A percentile compares a stretch with the other conserved stretches of the same genome.
These are phyloP conservation scores for Oegoconia quadripuncta DNA, from an alignment of 2,888 invertebrate species.

Conservation along the genomic window DNA sequence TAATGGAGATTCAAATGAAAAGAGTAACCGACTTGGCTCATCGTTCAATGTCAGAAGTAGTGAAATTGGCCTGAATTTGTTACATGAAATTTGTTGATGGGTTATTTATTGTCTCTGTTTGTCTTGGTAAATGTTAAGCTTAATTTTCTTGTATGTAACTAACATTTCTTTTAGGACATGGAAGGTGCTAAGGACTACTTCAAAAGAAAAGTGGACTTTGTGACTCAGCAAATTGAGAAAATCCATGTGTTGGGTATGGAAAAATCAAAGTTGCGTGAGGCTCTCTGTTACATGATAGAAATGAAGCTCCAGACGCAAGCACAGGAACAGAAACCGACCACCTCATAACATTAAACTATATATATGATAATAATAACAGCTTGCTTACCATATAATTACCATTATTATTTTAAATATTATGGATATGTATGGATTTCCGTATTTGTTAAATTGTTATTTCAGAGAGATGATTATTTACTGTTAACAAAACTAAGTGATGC, in stretches of 20 bases:
- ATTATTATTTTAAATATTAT: conserved; percentile 6
- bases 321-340: conserved; percentile 55
- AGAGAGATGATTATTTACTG: too few relatives aligned
- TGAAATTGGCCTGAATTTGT: too few relatives aligned
- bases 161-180: conserved; percentile 77
- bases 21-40: too few relatives aligned
- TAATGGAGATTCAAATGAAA: too few relatives aligned
- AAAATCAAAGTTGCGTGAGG: conserved; percentile 89
- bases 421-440: too few relatives aligned
- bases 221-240: conserved; percentile 97
- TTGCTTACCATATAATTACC: conserved; percentile 21
- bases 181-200: conserved; percentile 94
- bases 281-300: conserved; percentile 87
- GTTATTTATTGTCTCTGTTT: too few relatives aligned
- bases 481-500: too few relatives aligned
- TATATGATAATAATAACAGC: conserved; percentile 2
- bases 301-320: conserved; percentile 82
- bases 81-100: too few relatives aligned
- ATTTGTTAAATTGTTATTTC: conserved; percentile 8
- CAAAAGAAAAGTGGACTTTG: conserved; percentile 92
- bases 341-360: conserved; percentile 58
- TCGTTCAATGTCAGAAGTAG: too few relatives aligned
- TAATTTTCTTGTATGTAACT: too few relatives aligned
- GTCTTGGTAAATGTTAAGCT: too few relatives aligned
- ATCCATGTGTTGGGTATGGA: conserved; percentile 90